Base-by-base conservation (phyloP, 2,888 invertebrate genomes). In the Trichogramma dendrolimi region DNA sequence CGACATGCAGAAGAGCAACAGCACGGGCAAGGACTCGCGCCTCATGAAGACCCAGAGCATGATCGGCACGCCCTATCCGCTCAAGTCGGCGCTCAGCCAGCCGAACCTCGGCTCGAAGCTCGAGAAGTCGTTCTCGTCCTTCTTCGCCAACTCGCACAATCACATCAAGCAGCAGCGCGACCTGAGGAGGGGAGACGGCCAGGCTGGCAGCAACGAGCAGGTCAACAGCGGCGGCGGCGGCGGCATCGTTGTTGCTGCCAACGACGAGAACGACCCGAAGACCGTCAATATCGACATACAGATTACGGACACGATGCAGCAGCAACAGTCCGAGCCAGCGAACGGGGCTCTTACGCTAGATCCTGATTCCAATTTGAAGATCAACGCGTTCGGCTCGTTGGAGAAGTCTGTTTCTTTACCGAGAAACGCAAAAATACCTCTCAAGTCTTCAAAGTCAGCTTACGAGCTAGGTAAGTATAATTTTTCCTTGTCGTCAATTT, bases 141-240 rank as follows among this genome's bases (percentile, higher is more conserved):
- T 86, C 75, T 89, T 89, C 70, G 87, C 89, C 0, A 87, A 81
- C 69, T 86, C 84, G 58, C 88, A 89, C 72, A 87, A 86, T 69
- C 86, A 88, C 67, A 86, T 90, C 14, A 80, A 87, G 4, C 87
- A 88, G 71, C 87, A 88, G 62, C 81, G 83, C 27, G 69, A 83
- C 38, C 80, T 83, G 63, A 82, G 82, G 51, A 82, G 70, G 42
- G 70, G 62, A 53, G 71, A 71, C 39, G 55, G 40, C 61, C 51
- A 2, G n/a, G 55, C 47, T n/a, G 64, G 49, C 60, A 70, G 62
- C 68, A 70, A 67, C 65, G 69, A 60, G 53, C 55, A 67, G 69
- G 64, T 63, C 67, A 68, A 65, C 55, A 66, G 54, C 65, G 63
- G 38, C 7, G 64, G 61, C 6, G 68, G 59, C 38, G 81, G 82